These are phyloP conservation scores for Ochotona princeps DNA, from an alignment of 2,113 vertebrate species.

Conservation along the genomic window DNA sequence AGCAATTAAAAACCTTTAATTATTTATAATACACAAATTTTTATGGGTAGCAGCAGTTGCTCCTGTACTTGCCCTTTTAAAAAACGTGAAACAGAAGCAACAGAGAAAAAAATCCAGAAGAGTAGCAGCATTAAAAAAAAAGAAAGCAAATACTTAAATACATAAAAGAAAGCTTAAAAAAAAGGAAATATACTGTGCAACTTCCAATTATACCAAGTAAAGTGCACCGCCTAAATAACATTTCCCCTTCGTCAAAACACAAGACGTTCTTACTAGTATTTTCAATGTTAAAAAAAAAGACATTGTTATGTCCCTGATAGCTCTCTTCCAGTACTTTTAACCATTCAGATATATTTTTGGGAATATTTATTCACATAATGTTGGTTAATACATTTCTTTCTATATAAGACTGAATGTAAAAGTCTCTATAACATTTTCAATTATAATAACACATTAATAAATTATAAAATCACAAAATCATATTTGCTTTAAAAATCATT, in stretches of 20 bases:
- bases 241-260: slow-evolving; percentile 77
- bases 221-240: slow-evolving; percentile 74
- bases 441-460: slow-evolving; percentile 84
- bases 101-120: slow-evolving; percentile 30
- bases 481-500: slow-evolving; percentile 76
- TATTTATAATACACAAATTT: slow-evolving; percentile 63
- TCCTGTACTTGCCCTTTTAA: slow-evolving; percentile 75
- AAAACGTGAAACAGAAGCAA: slow-evolving; percentile 78
- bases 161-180: slow-evolving; percentile 21
- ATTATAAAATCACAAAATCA: slow-evolving; percentile 87
- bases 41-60: slow-evolving; percentile 80
- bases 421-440: slow-evolving; percentile 77
- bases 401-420: slow-evolving; percentile 74
- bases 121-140: slow-evolving; percentile 67
- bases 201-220: slow-evolving; percentile 47
- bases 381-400: slow-evolving; percentile 72
- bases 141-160: slow-evolving; percentile 53
- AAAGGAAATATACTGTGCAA: slow-evolving; percentile 57
- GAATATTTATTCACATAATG: slow-evolving; percentile 81
- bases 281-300: slow-evolving; percentile 27
- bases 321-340: slow-evolving; percentile 81
- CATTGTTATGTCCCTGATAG: slow-evolving; percentile 74
- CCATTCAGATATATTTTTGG: slow-evolving; percentile 74
- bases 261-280: slow-evolving; percentile 51
- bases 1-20: slow-evolving; percentile 57